Conservation (phyloP, 2,797 vertebrate species). For the Okamejei kenojei region DNA sequence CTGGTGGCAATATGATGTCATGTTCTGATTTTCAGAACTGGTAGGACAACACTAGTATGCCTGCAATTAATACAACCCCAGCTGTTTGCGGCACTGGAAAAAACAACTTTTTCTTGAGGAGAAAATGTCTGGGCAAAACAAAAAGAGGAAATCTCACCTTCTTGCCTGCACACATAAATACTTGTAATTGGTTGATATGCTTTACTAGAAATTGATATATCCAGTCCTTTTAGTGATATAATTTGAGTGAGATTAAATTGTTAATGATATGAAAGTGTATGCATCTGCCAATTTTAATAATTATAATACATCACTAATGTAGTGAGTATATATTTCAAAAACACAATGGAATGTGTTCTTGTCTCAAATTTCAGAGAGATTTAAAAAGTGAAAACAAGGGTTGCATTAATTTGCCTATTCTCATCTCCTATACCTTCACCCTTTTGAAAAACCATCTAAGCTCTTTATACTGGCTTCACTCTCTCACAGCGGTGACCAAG, state of each 20-base stretch:
- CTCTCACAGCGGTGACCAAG: slow-evolving; percentile 33
- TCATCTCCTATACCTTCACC: slow-evolving; percentile 48
- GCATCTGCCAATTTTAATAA: neutral
- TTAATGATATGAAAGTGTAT: neutral
- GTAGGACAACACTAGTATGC: slow-evolving; percentile 3
- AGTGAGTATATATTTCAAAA: neutral
- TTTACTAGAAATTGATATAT: neutral
- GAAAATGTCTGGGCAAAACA: neutral
- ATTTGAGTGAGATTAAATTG: neutral
- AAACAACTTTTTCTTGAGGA: neutral
- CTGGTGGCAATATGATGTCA: slow-evolving; percentile 28
- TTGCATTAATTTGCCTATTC: slow-evolving; percentile 40
- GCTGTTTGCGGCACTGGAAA: slow-evolving; percentile 16
- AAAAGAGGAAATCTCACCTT: neutral
- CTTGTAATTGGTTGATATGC: neutral
- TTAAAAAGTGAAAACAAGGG: slow-evolving; percentile 27
- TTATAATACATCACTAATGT: neutral
- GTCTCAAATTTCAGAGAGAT: slow-evolving; percentile 10
- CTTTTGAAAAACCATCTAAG: slow-evolving; percentile 42
- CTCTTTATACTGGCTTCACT: slow-evolving; percentile 36
- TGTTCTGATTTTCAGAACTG: slow-evolving; percentile 34
- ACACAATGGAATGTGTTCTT: neutral
- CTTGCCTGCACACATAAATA: neutral
- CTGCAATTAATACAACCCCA: slow-evolving; percentile 26
- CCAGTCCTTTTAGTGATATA: neutral